phyloP scores from a whole-genome alignment of 2,113 vertebrate genomes.

The Anthoscopus minutus region DNA sequence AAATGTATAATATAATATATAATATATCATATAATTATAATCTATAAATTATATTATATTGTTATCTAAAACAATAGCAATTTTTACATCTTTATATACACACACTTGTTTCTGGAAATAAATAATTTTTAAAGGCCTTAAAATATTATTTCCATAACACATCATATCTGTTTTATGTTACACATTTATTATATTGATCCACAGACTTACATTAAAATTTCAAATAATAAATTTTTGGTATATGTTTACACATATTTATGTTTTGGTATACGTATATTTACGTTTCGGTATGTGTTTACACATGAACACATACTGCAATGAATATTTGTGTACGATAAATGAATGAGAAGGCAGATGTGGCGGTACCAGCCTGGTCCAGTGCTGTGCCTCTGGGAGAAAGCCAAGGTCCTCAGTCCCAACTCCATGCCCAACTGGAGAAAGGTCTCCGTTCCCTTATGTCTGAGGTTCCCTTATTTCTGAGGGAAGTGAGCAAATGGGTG shows the following conservation, averaged over 20 bases:
- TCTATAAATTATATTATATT: too few species aligned
- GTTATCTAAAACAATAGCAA: background rate
- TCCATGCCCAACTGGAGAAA: accelerated
- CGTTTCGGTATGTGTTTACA: background rate
- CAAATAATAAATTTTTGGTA: background rate
- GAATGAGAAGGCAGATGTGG: background rate
- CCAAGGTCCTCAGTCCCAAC: accelerated
- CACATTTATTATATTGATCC: background rate
- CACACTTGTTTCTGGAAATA: background rate
- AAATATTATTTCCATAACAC: background rate
- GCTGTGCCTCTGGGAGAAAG: too few species aligned
- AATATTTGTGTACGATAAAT: background rate
- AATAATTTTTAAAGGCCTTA: background rate
- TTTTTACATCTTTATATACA: too few species aligned
- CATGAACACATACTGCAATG: too few species aligned
- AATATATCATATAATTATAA: too few species aligned
- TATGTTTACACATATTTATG: background rate
- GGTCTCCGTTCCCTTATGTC: accelerated
- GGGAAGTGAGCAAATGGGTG: background rate
- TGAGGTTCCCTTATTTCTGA: background rate
- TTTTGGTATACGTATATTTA: too few species aligned
- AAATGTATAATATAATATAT: too few species aligned
- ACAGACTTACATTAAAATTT: background rate
- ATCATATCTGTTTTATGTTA: too few species aligned
- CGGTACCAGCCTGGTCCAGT: background rate